phyloP scores from a whole-genome alignment of 2,113 vertebrate species.

The Rhinichthys klamathensis region DNA sequence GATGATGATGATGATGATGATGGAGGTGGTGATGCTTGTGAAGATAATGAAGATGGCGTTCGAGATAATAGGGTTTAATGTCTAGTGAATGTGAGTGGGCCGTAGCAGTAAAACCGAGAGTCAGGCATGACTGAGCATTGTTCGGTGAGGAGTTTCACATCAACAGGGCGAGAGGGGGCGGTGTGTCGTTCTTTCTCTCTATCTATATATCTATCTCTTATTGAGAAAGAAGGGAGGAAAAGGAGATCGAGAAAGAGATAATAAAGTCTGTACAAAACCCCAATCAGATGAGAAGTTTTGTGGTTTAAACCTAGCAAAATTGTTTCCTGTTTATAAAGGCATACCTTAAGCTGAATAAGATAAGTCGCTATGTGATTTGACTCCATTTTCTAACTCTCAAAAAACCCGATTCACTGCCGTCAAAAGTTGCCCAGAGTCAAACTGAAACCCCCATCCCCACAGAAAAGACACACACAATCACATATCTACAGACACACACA shows the following conservation, averaged over 20 bases:
- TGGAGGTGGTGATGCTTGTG: constrained; percentile 3
- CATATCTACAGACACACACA: constrained; percentile 19
- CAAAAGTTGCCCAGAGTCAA: constrained; percentile 57
- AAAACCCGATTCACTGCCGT: constrained; percentile 59
- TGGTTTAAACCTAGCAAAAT: neutral
- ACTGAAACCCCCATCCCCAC: constrained; percentile 56
- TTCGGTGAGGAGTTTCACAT: constrained; percentile 65
- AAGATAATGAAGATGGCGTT: constrained; percentile 28
- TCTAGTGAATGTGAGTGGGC: constrained; percentile 59
- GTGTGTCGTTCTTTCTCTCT: constrained; percentile 25
- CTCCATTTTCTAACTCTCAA: constrained; percentile 39
- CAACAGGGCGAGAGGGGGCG: constrained; percentile 62
- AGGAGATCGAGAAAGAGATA: neutral
- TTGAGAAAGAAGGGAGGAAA: constrained; percentile 26
- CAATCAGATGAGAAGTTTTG: neutral
- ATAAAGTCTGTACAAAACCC: constrained; percentile 17
- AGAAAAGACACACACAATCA: constrained; percentile 45
- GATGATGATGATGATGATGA: neutral
- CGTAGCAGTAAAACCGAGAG: constrained; percentile 76
- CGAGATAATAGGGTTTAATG: constrained; percentile 47
- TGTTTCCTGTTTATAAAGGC: neutral
- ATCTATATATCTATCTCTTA: neutral
- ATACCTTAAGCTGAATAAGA: constrained; percentile 32
- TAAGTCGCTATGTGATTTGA: constrained; percentile 32
- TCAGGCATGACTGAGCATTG: constrained; percentile 73